A percentile compares a stretch with the other conserved stretches of the same genome.
Evolutionary conservation across 2,797 vertebrate genomes (phyloP).

Genomic region (Anniella stebbinsi): DNA sequence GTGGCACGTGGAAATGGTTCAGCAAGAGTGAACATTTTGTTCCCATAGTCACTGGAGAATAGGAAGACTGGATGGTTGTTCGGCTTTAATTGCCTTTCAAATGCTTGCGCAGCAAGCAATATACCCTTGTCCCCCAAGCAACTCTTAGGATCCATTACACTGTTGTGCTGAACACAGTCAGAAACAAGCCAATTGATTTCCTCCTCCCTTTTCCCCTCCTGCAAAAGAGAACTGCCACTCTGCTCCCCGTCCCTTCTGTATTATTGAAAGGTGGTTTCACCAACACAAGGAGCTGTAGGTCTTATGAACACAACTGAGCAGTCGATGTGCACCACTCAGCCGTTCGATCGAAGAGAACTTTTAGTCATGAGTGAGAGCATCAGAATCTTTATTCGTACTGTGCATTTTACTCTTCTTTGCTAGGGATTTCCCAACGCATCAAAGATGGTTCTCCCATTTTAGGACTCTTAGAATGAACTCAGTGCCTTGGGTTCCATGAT

Average conservation of each 20-base stretch:
- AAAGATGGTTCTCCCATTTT: background rate
- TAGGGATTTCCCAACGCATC: background rate
- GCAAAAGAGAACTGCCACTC: constrained; percentile 2
- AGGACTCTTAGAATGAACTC: background rate
- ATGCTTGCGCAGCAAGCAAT: constrained; percentile 11
- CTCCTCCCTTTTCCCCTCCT: background rate
- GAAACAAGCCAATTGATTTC: constrained; percentile 20
- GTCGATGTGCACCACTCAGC: background rate
- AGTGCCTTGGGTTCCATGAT: background rate
- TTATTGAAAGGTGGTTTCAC: background rate
- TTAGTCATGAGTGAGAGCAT: background rate
- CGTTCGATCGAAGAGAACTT: background rate
- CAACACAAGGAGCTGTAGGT: background rate
- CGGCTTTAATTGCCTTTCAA: constrained; percentile 41
- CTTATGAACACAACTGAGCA: background rate
- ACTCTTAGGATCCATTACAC: constrained; percentile 14
- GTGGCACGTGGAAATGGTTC: background rate
- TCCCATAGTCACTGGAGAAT: constrained; percentile 18
- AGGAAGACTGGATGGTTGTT: background rate
- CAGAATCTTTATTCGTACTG: background rate
- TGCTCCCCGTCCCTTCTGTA: background rate
- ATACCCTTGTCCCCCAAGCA: constrained; percentile 13
- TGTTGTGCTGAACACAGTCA: constrained; percentile 12
- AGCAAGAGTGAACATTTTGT: constrained; percentile 21
- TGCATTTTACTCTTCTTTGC: background rate